phyloP scores from a whole-genome alignment of 2,797 vertebrate species.

The Scomberomorus guttatus region DNA sequence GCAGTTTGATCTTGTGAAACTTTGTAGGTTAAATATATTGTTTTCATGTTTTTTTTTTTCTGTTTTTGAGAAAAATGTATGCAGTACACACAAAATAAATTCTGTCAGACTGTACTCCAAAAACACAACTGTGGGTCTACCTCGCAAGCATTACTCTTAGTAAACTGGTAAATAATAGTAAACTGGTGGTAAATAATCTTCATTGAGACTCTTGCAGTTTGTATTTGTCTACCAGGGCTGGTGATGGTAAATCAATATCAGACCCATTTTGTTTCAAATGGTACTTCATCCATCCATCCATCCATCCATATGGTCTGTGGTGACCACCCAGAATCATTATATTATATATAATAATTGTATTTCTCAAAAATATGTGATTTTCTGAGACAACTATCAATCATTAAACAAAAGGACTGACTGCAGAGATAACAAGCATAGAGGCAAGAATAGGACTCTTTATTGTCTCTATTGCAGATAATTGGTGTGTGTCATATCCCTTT shows the following conservation, averaged over 20 bases:
- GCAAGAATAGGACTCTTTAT: constrained; percentile 11
- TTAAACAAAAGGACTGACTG: constrained; percentile 11
- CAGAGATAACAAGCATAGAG: not conserved
- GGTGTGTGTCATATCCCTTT: constrained; percentile 1
- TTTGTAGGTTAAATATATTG: not conserved
- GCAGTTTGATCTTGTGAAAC: not conserved
- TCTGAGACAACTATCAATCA: not conserved
- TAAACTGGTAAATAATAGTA: not conserved
- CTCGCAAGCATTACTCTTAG: too few species aligned
- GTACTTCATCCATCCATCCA: not conserved
- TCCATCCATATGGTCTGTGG: too few species aligned
- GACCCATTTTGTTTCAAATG: not conserved
- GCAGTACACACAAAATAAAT: too few species aligned
- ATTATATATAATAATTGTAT: not conserved
- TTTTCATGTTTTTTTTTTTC: not conserved
- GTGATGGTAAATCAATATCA: too few species aligned
- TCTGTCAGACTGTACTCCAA: too few species aligned
- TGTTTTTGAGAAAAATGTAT: too few species aligned
- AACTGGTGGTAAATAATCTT: not conserved
- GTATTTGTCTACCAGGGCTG: too few species aligned
- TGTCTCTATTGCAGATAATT: constrained; percentile 5
- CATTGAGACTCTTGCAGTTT: not conserved
- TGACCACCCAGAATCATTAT: not conserved
- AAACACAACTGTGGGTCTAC: not conserved
- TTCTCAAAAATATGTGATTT: not conserved